These are phyloP conservation scores for Cardinalis cardinalis DNA, from an alignment of 2,113 vertebrate species.

Conservation along the genomic window DNA sequence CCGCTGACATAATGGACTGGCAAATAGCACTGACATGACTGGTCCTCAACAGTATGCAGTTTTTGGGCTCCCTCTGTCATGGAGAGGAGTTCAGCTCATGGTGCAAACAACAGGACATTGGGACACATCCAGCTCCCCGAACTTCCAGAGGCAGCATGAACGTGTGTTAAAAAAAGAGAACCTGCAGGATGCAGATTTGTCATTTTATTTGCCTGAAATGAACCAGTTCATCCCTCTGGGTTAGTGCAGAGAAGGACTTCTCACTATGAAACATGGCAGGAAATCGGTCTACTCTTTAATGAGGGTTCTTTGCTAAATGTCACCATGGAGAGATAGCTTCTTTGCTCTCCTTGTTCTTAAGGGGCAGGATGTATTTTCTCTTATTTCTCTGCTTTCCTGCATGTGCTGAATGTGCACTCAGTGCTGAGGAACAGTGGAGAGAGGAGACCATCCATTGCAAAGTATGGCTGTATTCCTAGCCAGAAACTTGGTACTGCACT, in stretches of 20 bases:
- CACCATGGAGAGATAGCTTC: background rate
- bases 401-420: background rate
- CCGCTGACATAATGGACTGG: background rate
- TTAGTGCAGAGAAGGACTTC: background rate
- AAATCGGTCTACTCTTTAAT: background rate
- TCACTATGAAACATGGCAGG: background rate
- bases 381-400: background rate
- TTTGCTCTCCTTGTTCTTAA: background rate
- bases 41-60: background rate
- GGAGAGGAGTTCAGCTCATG: background rate
- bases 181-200: background rate
- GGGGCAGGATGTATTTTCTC: background rate
- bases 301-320: background rate
- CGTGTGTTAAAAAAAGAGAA: background rate
- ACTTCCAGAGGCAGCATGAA: background rate
- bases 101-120: accelerated
- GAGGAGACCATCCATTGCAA: background rate
- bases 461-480: background rate
- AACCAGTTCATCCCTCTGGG: background rate
- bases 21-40: background rate
- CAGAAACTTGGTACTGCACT: background rate
- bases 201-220: background rate
- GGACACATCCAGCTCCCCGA: background rate
- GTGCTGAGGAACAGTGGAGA: background rate
- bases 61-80: background rate